Percentiles rank a stretch among this genome's conserved stretches.
phyloP scores from a whole-genome alignment of 1,140 invertebrate species.

The Meloidogyne hapla region DNA sequence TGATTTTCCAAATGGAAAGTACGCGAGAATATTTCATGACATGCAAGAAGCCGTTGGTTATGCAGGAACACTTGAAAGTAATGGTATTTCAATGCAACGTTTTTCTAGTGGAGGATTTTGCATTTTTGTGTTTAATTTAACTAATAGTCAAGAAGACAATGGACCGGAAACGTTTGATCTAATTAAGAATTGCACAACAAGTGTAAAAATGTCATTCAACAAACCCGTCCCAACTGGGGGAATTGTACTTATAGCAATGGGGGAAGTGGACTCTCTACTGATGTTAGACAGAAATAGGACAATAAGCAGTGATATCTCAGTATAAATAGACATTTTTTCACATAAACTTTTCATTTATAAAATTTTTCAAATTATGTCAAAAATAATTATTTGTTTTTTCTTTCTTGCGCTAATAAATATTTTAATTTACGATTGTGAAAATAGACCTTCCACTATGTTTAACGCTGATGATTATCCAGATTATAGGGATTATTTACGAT shows the following conservation, averaged over 20 bases:
- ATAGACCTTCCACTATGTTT: neutral
- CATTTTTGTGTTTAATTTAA: conserved; percentile 25
- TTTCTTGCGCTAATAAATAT: neutral
- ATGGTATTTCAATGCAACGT: conserved; percentile 21
- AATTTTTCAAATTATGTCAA: neutral
- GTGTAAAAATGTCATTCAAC: conserved; percentile 23
- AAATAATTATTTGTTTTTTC: conserved; percentile 1
- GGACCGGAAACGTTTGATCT: conserved; percentile 23
- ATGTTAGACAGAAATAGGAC: conserved; percentile 18
- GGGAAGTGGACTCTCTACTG: conserved; percentile 7
- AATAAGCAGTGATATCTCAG: neutral
- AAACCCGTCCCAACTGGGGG: conserved; percentile 10
- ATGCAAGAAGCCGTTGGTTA: conserved; percentile 25
- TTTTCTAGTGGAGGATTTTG: conserved; percentile 15
- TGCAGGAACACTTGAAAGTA: conserved; percentile 15
- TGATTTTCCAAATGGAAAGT: conserved; percentile 29
- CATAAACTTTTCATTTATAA: neutral
- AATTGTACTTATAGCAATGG: conserved; percentile 8
- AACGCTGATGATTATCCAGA: neutral
- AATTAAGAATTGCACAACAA: conserved; percentile 29
- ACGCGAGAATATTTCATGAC: conserved; percentile 20
- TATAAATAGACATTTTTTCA: conserved; percentile 4
- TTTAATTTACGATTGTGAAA: neutral
- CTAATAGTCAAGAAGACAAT: conserved; percentile 11
- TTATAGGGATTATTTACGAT: neutral